Conservation (phyloP, 2,888 invertebrate genomes). For the Sesia bembeciformis region DNA sequence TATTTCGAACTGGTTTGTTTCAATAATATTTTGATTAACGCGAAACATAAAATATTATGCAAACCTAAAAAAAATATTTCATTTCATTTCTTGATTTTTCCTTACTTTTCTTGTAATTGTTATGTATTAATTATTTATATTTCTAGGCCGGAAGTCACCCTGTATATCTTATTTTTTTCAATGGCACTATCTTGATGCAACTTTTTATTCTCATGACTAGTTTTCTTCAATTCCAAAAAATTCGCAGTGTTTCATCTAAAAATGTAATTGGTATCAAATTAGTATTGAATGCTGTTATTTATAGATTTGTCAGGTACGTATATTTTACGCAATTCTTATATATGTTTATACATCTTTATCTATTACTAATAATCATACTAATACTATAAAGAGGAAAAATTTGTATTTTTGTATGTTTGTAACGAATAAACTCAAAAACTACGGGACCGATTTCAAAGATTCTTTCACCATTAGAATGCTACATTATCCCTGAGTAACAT, state of each 20-base stretch:
- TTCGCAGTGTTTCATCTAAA: slow-evolving; percentile 1
- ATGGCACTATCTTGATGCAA: slow-evolving; percentile 7
- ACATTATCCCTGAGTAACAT: too few species aligned
- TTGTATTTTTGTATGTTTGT: too few species aligned
- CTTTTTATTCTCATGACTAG: slow-evolving; percentile 7
- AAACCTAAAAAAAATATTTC: background rate
- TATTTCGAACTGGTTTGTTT: slow-evolving; percentile 7
- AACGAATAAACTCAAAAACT: too few species aligned
- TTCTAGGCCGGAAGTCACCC: slow-evolving; percentile 4
- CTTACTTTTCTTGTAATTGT: too few species aligned
- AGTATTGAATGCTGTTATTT: slow-evolving; percentile 1
- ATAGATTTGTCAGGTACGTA: slow-evolving; percentile 7
- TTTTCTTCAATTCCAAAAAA: slow-evolving; percentile 6
- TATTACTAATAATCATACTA: too few species aligned
- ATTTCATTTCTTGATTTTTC: too few species aligned
- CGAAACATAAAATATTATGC: background rate
- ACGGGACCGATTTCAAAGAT: too few species aligned
- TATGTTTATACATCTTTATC: too few species aligned
- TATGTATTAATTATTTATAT: background rate
- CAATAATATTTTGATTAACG: background rate
- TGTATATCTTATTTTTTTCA: slow-evolving; percentile 4
- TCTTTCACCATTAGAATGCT: too few species aligned
- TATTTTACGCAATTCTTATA: background rate
- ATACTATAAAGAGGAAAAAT: too few species aligned
- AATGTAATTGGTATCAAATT: background rate